Evolutionary conservation across 2,888 invertebrate species (phyloP).

Genomic region (Phoronis australis): DNA sequence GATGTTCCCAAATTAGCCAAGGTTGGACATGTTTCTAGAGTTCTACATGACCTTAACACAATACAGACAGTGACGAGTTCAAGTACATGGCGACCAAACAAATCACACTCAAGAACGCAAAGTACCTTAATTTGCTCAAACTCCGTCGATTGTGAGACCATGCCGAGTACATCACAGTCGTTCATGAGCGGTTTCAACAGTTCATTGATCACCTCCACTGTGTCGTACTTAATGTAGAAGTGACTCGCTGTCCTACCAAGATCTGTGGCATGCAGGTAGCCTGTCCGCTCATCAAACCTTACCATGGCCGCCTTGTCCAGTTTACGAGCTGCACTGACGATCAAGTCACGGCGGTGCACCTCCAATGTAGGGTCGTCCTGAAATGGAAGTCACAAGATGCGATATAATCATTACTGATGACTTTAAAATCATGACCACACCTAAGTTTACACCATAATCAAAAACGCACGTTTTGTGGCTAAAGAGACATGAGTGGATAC

Average conservation of each 20-base stretch:
- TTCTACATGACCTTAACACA: too few species aligned
- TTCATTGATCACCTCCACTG: slow-evolving; percentile 86
- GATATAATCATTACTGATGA: too few species aligned
- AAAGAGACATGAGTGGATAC: slow-evolving; percentile 20
- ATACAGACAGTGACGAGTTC: too few species aligned
- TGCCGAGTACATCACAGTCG: slow-evolving; percentile 77
- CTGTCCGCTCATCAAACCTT: slow-evolving; percentile 77
- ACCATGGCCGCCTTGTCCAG: slow-evolving; percentile 93
- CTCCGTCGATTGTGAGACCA: slow-evolving; percentile 89
- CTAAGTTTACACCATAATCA: too few species aligned
- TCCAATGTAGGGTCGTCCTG: slow-evolving; percentile 76
- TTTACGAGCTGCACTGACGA: slow-evolving; percentile 73
- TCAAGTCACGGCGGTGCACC: slow-evolving; percentile 70
- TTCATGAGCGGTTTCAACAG: slow-evolving; percentile 73
- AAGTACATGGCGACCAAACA: too few species aligned
- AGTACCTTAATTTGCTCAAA: slow-evolving; percentile 87
- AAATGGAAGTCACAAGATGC: too few species aligned
- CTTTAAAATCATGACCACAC: too few species aligned
- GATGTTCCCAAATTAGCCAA: too few species aligned
- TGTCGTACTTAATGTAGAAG: slow-evolving; percentile 94
- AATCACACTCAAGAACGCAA: too few species aligned
- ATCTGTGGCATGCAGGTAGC: slow-evolving; percentile 61
- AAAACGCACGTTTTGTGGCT: slow-evolving; percentile 1
- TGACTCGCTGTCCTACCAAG: slow-evolving; percentile 94
- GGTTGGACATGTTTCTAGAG: too few species aligned